Evolutionary conservation across 2,888 invertebrate genomes (phyloP).

Genomic region (Molanna angustata): DNA sequence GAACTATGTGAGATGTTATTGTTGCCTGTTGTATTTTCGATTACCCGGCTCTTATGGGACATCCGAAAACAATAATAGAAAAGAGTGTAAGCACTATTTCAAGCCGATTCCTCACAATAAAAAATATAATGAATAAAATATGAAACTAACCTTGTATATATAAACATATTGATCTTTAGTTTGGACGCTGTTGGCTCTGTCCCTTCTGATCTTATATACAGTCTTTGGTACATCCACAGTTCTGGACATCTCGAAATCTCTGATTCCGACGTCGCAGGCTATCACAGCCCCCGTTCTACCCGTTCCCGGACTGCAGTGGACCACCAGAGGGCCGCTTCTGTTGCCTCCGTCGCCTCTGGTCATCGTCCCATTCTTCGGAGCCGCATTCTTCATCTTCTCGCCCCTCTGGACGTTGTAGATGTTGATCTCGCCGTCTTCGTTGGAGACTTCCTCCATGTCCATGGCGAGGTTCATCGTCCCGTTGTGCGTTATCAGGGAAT

Average conservation of each 20-base stretch:
- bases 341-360: constrained; percentile 46
- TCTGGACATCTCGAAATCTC: constrained; percentile 78
- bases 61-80: too few relatives aligned
- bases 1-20: too few relatives aligned
- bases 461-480: constrained; percentile 30
- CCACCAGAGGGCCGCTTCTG: constrained; percentile 69
- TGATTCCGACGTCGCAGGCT: constrained; percentile 82
- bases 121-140: neutral
- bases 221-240: constrained; percentile 83
- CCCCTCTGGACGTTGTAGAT: constrained; percentile 51
- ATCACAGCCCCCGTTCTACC: constrained; percentile 85
- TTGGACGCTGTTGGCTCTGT: constrained; percentile 85
- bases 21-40: too few relatives aligned
- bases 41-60: too few relatives aligned
- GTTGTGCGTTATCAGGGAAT: constrained; percentile 20
- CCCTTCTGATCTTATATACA: constrained; percentile 79
- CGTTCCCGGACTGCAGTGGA: constrained; percentile 88
- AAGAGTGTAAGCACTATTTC: too few relatives aligned
- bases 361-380: constrained; percentile 43
- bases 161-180: constrained; percentile 91
- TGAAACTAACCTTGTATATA: constrained; percentile 74
- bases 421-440: constrained; percentile 43
- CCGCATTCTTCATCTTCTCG: constrained; percentile 42
- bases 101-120: neutral
- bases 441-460: constrained; percentile 43